Percentiles rank a stretch among this genome's conserved stretches.
phyloP scores from a whole-genome alignment of 2,888 invertebrate species.

The Aspidapion aeneum region DNA sequence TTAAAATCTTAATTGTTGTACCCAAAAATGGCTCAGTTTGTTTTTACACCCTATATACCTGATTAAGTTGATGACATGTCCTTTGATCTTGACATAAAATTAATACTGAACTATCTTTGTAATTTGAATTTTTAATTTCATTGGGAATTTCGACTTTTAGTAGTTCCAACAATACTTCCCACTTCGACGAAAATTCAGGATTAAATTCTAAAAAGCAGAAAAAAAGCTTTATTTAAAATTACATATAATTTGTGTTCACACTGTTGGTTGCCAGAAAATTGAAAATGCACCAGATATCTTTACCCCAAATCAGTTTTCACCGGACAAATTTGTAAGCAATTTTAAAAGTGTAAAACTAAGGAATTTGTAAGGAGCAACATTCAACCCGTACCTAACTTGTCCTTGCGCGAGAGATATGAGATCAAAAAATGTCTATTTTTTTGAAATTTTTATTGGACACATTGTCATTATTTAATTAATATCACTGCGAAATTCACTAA shows the following conservation, averaged over 20 bases:
- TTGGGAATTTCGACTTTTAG: slow-evolving; percentile 76
- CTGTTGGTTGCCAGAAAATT: slow-evolving; percentile 1
- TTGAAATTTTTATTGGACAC: no score
- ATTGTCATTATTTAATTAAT: no score
- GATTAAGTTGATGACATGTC: slow-evolving; percentile 78
- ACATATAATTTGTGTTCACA: not conserved
- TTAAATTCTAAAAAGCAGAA: slow-evolving; percentile 58
- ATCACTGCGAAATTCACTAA: no score
- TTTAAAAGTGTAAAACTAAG: no score
- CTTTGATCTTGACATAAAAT: slow-evolving; percentile 81
- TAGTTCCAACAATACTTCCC: slow-evolving; percentile 79
- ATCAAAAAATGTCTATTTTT: no score
- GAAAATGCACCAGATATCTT: not conserved
- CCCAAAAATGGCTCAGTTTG: no score
- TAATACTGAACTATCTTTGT: slow-evolving; percentile 64
- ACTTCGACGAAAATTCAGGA: slow-evolving; percentile 87
- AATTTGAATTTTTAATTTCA: slow-evolving; percentile 56
- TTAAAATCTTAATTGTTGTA: no score
- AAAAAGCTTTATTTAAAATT: no score
- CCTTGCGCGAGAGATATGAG: no score
- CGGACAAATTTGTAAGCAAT: no score
- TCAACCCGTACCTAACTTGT: no score
- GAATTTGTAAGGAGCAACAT: no score
- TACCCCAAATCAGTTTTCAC: not conserved
- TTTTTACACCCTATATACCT: slow-evolving; percentile 41